Base-by-base conservation (phyloP, 2,888 invertebrate species). In the Bimastos eiseni region DNA sequence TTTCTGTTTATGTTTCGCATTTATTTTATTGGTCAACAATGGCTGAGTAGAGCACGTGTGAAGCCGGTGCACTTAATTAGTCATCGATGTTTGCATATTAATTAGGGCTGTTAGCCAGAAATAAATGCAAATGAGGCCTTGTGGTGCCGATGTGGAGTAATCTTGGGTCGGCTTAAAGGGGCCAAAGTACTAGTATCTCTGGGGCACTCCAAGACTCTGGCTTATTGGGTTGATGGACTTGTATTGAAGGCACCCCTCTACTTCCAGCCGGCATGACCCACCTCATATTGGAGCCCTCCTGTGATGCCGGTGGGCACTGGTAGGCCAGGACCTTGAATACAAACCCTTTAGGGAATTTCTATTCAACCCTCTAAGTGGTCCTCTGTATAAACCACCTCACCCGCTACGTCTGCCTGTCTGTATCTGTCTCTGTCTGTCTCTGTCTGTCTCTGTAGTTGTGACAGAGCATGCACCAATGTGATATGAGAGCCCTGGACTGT, bases 361-460 rank as follows among this genome's bases (percentile, higher is more conserved):
- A 34, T 33, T 88, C 36, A 34, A 6, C 15, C 38, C 89, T 89
- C 89, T 41, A 6, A 19, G 19, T 17, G 21, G 37, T 38, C 37
- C 44, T 89, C 89, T 6, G 36, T 41, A 3, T 89, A 19, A 24
- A 34, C 37, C 17, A 34, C 37, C 89, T 44, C 90, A 34, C 33
- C 30, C 90, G 34, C 41, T 41, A 15, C 15, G 33, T 55, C 70
- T 89, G 41, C 55, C n/a, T 89, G 41, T 89, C 41, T 37, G 37
- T 44, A 13, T 89, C 89, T 89, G 24, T 41, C 89, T 41, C 13
- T 89, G 24, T 89, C 89, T 89, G n/a, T 89, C 89, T 89, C 89
- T 89, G n/a, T 89, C 89, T 89, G n/a, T n/a, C n/a, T n/a, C n/a
- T n/a, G 21, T 49, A 11, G 30, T 30, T 30, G 70, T 70, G 70